Evolutionary conservation across 2,888 invertebrate species (phyloP).

Genomic region (Oscheius onirici): DNA sequence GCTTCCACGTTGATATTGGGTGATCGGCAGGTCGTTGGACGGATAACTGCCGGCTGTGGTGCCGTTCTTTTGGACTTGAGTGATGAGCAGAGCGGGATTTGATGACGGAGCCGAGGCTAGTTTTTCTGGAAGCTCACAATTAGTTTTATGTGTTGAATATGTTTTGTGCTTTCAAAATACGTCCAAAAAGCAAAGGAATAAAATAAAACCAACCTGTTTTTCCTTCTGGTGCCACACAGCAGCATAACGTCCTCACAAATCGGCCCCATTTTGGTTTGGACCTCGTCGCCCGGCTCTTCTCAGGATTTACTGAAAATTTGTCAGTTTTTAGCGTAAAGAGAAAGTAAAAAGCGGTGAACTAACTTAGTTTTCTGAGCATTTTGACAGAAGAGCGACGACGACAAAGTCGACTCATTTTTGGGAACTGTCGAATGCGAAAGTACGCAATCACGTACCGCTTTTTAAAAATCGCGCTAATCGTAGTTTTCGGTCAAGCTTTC

Average conservation of each 20-base stretch:
- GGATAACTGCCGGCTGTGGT: slow-evolving; percentile 1
- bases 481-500: background rate
- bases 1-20: slow-evolving; percentile 3
- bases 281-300: slow-evolving; percentile 40
- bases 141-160: background rate
- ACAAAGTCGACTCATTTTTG: background rate
- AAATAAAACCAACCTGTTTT: slow-evolving; percentile 49
- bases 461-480: background rate
- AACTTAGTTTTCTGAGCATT: too few species aligned
- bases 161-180: background rate
- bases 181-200: background rate
- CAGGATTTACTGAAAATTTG: slow-evolving; percentile 1
- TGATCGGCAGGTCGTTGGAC: background rate
- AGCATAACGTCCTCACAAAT: slow-evolving; percentile 85
- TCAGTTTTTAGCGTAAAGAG: background rate
- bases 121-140: slow-evolving; percentile 25
- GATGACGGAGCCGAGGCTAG: background rate
- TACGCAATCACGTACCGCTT: background rate
- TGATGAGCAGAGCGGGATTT: slow-evolving; percentile 22
- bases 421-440: background rate
- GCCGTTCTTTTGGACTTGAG: slow-evolving; percentile 33
- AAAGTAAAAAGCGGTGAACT: background rate
- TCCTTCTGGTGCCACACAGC: slow-evolving; percentile 79
- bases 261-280: slow-evolving; percentile 79
- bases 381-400: too few species aligned